A percentile compares a stretch with the other conserved stretches of the same genome.
Evolutionary conservation across 2,797 vertebrate genomes (phyloP).

Genomic region (Eulemur albifrons): DNA sequence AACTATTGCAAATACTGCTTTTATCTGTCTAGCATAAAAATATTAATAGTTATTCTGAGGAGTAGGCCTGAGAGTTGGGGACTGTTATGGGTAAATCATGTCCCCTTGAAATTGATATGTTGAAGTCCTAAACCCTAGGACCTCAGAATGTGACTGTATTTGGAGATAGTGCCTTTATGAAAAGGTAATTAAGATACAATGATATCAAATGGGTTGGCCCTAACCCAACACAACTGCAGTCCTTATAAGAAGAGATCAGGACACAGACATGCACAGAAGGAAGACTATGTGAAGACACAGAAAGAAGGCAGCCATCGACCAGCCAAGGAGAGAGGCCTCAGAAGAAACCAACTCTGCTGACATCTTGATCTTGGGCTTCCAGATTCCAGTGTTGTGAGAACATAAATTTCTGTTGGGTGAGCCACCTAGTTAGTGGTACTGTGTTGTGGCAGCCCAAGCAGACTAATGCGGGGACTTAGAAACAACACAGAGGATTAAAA

Average conservation of each 20-base stretch:
- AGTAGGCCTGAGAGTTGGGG: not conserved
- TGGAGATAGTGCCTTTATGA: not conserved
- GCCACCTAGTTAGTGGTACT: not conserved
- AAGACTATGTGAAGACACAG: not conserved
- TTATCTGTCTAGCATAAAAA: not conserved
- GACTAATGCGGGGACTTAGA: not conserved
- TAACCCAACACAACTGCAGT: not conserved
- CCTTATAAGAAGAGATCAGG: no score
- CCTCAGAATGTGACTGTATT: not conserved
- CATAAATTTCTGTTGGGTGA: not conserved
- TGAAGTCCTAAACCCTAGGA: not conserved
- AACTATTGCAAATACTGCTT: no score
- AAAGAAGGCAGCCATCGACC: not conserved
- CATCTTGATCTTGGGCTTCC: not conserved
- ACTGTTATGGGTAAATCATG: not conserved
- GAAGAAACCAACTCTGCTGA: not conserved
- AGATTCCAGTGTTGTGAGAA: not conserved
- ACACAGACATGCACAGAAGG: not conserved
- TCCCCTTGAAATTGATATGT: not conserved
- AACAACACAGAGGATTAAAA: not conserved
- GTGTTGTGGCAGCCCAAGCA: not conserved
- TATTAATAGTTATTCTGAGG: not conserved
- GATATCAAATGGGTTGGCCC: not conserved
- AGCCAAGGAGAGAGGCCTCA: not conserved
- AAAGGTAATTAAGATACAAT: not conserved